phyloP scores from a whole-genome alignment of 1,140 invertebrate species.

The Scaptomyza montana region DNA sequence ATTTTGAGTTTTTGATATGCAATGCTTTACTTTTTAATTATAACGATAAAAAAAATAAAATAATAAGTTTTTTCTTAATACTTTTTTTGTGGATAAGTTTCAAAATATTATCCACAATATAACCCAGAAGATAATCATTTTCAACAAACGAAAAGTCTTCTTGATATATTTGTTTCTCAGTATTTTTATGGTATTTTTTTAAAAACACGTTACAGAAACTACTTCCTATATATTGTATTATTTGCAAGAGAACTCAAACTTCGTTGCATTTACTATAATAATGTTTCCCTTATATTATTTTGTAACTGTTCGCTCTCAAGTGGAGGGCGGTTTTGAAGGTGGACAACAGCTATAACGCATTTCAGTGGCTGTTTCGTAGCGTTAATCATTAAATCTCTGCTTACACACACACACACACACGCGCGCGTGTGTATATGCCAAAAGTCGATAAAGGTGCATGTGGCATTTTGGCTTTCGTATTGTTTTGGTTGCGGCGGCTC shows the following conservation, averaged over 20 bases:
- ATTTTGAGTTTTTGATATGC: too few relatives aligned
- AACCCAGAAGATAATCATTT: too few relatives aligned
- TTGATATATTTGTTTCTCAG: too few relatives aligned
- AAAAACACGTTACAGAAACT: too few relatives aligned
- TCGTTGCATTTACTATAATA: neutral
- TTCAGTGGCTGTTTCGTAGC: slow-evolving; percentile 4
- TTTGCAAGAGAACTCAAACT: slow-evolving; percentile 9
- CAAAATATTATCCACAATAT: too few relatives aligned
- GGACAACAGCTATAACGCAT: neutral
- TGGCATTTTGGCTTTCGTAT: slow-evolving; percentile 40
- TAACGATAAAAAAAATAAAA: too few relatives aligned
- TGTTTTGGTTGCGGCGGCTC: slow-evolving; percentile 47
- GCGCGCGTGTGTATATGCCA: slow-evolving; percentile 14
- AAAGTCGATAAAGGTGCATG: slow-evolving; percentile 71
- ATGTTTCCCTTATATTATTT: slow-evolving; percentile 23
- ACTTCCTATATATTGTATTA: neutral
- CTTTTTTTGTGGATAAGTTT: too few relatives aligned
- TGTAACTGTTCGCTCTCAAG: slow-evolving; percentile 44
- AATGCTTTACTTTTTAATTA: too few relatives aligned
- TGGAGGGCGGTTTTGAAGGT: slow-evolving; percentile 39
- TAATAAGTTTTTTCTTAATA: too few relatives aligned
- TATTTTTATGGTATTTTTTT: too few relatives aligned
- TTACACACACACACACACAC: slow-evolving; percentile 41
- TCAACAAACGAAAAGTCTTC: too few relatives aligned
- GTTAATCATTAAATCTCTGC: slow-evolving; percentile 78